phyloP scores from a whole-genome alignment of 2,888 invertebrate species.

The Alcis repandata region DNA sequence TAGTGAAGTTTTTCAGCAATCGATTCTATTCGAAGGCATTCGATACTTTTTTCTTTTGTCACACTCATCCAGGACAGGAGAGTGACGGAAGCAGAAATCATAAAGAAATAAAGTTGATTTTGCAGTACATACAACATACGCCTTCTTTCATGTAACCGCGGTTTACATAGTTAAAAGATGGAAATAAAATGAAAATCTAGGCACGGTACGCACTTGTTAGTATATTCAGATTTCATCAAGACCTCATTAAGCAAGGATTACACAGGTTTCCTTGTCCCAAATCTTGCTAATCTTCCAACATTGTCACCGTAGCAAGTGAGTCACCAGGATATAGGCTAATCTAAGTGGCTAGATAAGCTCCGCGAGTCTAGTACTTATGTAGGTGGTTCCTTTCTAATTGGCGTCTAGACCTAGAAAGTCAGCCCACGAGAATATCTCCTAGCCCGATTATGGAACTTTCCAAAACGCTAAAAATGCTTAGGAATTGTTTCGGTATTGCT shows the following conservation, averaged over 20 bases:
- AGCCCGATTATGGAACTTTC: constrained; percentile 23
- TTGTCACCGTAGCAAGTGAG: constrained; percentile 29
- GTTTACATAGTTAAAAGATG: too few relatives aligned
- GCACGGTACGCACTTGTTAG: too few relatives aligned
- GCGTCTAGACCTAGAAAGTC: constrained; percentile 58
- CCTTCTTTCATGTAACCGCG: too few relatives aligned
- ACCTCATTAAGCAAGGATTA: not conserved
- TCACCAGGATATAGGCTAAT: constrained; percentile 40
- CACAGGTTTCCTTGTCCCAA: not conserved
- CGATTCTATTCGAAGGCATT: too few relatives aligned
- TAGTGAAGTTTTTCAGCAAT: too few relatives aligned
- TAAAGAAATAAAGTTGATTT: too few relatives aligned
- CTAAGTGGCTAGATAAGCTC: constrained; percentile 37
- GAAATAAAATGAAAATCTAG: too few relatives aligned
- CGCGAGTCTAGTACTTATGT: constrained; percentile 48
- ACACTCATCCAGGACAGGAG: too few relatives aligned
- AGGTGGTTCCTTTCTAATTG: constrained; percentile 59
- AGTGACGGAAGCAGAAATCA: too few relatives aligned
- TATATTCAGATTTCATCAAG: too few relatives aligned
- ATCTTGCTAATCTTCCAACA: not conserved
- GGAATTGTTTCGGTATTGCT: not conserved
- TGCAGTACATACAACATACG: too few relatives aligned
- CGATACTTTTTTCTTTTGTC: too few relatives aligned
- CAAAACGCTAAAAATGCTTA: constrained; percentile 23
- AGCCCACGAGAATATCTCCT: constrained; percentile 52